Conservation (phyloP, 2,113 vertebrate species). For the Rhipidura dahli region DNA sequence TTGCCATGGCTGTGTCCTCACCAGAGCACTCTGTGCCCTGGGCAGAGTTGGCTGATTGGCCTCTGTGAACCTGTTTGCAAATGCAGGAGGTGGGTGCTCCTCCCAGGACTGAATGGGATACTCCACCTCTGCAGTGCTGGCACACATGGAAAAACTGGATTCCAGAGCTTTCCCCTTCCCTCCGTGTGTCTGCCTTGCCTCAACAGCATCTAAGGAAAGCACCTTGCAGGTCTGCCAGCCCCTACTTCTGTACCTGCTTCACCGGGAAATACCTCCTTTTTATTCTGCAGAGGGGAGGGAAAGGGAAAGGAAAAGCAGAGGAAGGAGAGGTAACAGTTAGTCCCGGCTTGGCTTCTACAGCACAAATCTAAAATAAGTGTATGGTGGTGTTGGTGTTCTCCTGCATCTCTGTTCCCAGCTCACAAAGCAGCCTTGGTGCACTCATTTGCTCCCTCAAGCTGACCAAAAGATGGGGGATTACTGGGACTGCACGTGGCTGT, state of each 20-base stretch:
- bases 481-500: background rate
- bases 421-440: background rate
- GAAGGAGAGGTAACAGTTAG: background rate
- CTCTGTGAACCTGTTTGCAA: slow-evolving; percentile 34
- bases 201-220: background rate
- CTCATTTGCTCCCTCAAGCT: background rate
- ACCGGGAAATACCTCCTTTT: background rate
- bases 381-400: background rate
- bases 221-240: background rate
- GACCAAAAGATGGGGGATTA: background rate
- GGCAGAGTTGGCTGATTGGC: background rate
- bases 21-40: background rate
- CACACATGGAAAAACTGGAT: background rate
- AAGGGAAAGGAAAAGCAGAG: background rate
- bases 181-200: accelerated
- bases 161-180: background rate
- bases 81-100: slow-evolving; percentile 5
- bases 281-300: background rate
- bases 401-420: background rate
- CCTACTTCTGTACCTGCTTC: background rate
- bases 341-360: background rate
- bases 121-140: background rate
- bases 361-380: background rate
- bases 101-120: background rate
- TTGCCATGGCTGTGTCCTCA: background rate